These are phyloP conservation scores for Scytalopus superciliaris DNA, from an alignment of 2,113 vertebrate genomes.

Conservation along the genomic window DNA sequence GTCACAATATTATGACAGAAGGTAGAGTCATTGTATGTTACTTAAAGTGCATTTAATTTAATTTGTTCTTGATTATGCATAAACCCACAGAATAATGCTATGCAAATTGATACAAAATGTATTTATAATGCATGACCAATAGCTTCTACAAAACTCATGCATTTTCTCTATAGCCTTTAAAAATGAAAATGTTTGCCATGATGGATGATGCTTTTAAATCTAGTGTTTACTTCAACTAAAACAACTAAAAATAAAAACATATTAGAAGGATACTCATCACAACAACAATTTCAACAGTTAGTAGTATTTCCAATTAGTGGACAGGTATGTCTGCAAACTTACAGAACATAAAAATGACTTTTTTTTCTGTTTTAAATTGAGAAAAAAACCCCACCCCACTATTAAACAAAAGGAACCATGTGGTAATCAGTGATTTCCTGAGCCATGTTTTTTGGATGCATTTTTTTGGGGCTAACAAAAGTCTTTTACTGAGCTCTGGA, in stretches of 20 bases:
- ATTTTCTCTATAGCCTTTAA: background rate
- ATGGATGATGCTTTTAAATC: background rate
- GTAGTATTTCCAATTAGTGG: background rate
- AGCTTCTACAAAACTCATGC: background rate
- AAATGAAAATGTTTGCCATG: background rate
- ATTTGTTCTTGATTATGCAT: background rate
- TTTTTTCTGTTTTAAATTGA: background rate
- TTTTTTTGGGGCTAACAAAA: background rate
- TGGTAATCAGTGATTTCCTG: background rate
- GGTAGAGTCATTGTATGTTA: background rate
- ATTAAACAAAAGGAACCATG: background rate
- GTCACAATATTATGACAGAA: constrained; percentile 26
- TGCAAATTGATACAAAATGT: background rate
- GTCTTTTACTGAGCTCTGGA: background rate
- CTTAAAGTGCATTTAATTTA: background rate
- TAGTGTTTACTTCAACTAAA: background rate
- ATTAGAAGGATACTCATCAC: background rate
- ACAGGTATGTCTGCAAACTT: background rate
- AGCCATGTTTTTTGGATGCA: background rate
- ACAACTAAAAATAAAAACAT: background rate
- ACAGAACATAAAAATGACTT: background rate
- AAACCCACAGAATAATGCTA: background rate
- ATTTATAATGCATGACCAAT: background rate
- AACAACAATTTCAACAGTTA: background rate
- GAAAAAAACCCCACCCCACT: background rate